Base-by-base conservation (phyloP, 2,888 invertebrate genomes). In the Linnaemya vulpina region DNA sequence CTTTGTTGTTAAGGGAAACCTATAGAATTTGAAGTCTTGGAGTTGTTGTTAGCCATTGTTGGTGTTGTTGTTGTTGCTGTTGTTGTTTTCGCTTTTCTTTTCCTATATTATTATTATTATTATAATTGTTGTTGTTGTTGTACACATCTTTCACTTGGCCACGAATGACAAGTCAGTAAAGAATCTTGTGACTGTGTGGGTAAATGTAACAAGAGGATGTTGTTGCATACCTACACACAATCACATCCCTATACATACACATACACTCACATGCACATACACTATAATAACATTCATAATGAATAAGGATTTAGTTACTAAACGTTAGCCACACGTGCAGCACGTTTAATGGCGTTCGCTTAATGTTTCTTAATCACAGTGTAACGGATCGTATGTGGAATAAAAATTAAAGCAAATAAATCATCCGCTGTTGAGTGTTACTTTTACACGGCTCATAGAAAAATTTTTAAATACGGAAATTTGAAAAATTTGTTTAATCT, bases 291-390 rank as follows among this genome's bases (percentile, higher is more conserved):
- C 67, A 75, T 70, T 73, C 35, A 49, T 70, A 77, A 71, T 78
- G 60, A 55, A 68, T 74, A 79, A 83, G 86, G 83, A 86, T 89
- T 90, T 89, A 91, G 91, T 91, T 89, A 88, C 88, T 90, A 89
- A 88, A 90, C 88, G 89, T 89, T 90, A 89, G 91, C 87, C 91
- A 88, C 89, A 88, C 90, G 89, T 89, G 89, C 89, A 90, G 90
- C 89, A 90, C 88, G 90, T 88, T 84, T 38, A 79, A 73, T 78
- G 73, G 82, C 77, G 43, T 53, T 62, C 74, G 70, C 60, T 65
- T 63, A 43, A 17, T 20, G 58, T 74, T 20, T 20, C 11, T 20
- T 9, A 9, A 20, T 38, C n/a, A 65, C 25, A 43, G 68, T 77
- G 40, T 38, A 22, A 76, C 73, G 84, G 67, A 68, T 30, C 86